These are phyloP conservation scores for Hydra vulgaris DNA, from an alignment of 30 jellyfish, hydroid and myxozoan species.

Conservation along the genomic window DNA sequence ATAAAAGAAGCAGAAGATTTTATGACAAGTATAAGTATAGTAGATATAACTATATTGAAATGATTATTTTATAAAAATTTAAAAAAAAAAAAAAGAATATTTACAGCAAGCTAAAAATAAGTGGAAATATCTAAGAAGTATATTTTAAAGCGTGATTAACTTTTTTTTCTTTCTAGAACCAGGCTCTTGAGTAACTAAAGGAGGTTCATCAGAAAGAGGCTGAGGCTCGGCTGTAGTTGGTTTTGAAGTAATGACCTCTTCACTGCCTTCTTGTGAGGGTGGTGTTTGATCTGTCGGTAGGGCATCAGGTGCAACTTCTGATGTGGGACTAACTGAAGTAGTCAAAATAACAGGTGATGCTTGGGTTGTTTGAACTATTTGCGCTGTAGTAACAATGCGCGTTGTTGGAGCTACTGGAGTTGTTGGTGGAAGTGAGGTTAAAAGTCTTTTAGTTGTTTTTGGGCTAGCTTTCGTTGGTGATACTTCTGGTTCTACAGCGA, in stretches of 20 bases:
- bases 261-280: too few relatives aligned
- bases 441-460: constrained; percentile 4
- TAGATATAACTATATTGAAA: not conserved
- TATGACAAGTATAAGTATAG: too few relatives aligned
- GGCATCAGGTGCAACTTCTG: not conserved
- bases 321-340: not conserved
- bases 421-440: constrained; percentile 15
- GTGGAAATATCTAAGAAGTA: not conserved
- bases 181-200: not conserved
- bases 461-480: constrained; percentile 27
- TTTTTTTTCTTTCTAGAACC: not conserved
- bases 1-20: too few relatives aligned
- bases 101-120: not conserved
- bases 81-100: not conserved
- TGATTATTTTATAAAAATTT: too few relatives aligned
- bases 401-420: constrained; percentile 11
- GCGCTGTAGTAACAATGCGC: not conserved
- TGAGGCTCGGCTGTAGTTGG: not conserved
- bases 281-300: not conserved
- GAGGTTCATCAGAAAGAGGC: not conserved
- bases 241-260: not conserved
- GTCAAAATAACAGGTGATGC: not conserved
- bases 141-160: too few relatives aligned
- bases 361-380: not conserved
- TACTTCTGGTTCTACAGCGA: constrained; percentile 17